A percentile compares a stretch with the other conserved stretches of the same genome.
phyloP scores from a whole-genome alignment of 2,113 vertebrate species.

The Pelecanoides urinatrix region DNA sequence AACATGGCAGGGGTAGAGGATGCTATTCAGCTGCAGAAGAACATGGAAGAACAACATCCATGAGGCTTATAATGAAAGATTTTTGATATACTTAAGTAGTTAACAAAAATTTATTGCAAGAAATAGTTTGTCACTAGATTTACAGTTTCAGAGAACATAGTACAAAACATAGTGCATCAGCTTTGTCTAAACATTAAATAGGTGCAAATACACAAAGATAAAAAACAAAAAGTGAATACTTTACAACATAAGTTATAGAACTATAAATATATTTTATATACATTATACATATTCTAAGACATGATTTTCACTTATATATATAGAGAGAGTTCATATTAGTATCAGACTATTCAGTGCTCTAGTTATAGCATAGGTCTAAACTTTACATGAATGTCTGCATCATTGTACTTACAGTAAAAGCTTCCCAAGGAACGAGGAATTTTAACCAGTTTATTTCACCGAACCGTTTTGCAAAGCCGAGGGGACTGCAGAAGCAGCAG shows the following conservation, averaged over 20 bases:
- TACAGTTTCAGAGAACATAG: conserved; percentile 77
- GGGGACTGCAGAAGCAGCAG: background rate
- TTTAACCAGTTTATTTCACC: background rate
- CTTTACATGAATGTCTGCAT: conserved; percentile 57
- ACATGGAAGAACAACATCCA: conserved; percentile 47
- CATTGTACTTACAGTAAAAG: conserved; percentile 61
- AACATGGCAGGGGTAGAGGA: background rate
- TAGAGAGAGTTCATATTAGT: conserved; percentile 48
- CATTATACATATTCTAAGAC: conserved; percentile 77
- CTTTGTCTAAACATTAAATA: conserved; percentile 80
- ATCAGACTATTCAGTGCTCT: conserved; percentile 73
- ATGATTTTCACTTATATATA: conserved; percentile 52
- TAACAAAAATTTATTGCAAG: conserved; percentile 84
- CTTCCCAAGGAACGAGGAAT: background rate
- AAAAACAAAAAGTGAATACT: conserved; percentile 70
- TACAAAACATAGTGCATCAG: conserved; percentile 82
- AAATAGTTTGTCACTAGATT: conserved; percentile 77
- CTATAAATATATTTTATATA: conserved; percentile 83
- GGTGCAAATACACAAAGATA: conserved; percentile 81
- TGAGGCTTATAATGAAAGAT: conserved; percentile 52
- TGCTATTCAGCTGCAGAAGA: conserved; percentile 28
- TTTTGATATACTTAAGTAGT: conserved; percentile 70
- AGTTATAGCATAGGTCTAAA: conserved; percentile 58
- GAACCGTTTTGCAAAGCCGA: background rate
- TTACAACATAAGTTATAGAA: conserved; percentile 78